These are phyloP conservation scores for Prunella strophiata DNA, from an alignment of 2,797 vertebrate genomes.

Conservation along the genomic window DNA sequence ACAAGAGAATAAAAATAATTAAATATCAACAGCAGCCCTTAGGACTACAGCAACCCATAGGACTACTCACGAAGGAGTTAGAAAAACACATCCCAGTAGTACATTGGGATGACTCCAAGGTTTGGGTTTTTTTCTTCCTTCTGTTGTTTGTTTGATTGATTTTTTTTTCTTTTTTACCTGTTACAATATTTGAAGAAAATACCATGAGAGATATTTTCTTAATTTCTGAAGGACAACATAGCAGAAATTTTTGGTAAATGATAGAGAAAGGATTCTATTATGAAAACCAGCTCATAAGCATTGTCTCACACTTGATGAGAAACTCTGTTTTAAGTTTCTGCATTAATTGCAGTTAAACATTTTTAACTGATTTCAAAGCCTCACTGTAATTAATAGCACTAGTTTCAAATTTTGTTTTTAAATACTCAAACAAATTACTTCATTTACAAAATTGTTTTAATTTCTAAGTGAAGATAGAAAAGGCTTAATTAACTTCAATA, in stretches of 20 bases:
- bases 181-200: neutral
- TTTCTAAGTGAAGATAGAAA: neutral
- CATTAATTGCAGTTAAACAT: neutral
- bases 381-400: neutral
- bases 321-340: neutral
- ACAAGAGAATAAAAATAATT: neutral
- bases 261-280: neutral
- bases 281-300: neutral
- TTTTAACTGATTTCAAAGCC: neutral
- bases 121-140: fast-evolving
- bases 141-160: neutral
- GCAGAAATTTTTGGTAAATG: neutral
- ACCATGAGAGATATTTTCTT: neutral
- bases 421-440: neutral
- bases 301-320: neutral
- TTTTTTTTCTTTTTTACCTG: neutral
- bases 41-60: neutral
- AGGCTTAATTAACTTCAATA: neutral
- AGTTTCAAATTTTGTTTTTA: neutral
- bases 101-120: neutral
- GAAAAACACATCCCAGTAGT: neutral
- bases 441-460: neutral
- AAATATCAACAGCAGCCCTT: neutral
- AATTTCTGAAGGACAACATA: neutral
- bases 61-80: neutral